Evolutionary conservation across 2,113 vertebrate species (phyloP).

Genomic region (Lamprotornis superbus): DNA sequence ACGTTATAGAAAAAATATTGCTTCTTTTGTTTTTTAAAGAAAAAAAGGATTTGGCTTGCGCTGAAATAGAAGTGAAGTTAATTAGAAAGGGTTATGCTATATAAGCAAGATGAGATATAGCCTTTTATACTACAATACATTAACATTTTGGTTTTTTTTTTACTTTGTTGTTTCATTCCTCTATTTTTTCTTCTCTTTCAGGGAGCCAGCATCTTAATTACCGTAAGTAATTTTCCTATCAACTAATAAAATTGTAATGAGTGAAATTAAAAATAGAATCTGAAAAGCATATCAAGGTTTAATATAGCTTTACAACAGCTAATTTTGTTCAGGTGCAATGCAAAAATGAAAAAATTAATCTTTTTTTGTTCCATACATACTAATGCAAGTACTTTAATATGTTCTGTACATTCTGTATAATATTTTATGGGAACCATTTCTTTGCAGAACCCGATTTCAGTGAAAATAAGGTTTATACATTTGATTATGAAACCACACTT

Average conservation of each 20-base stretch:
- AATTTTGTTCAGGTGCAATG: conserved; percentile 35
- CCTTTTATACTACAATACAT: not conserved
- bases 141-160: not conserved
- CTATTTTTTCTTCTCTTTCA: conserved; percentile 44
- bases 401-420: not conserved
- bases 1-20: not conserved
- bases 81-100: conserved; percentile 1
- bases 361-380: not conserved
- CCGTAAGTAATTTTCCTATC: conserved; percentile 58
- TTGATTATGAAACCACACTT: conserved; percentile 51
- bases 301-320: conserved; percentile 33
- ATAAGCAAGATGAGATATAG: not conserved
- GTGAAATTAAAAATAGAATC: conserved; percentile 32
- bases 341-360: conserved; percentile 26
- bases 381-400: not conserved
- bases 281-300: conserved; percentile 35
- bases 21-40: not conserved
- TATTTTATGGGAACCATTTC: conserved; percentile 32
- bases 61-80: conserved; percentile 12
- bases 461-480: conserved; percentile 53
- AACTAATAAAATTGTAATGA: conserved; percentile 35
- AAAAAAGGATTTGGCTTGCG: not conserved
- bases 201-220: conserved; percentile 56
- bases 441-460: conserved; percentile 60
- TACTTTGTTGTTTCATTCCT: conserved; percentile 17